phyloP scores from a whole-genome alignment of 2,113 vertebrate species.

The Gallinago jamesoni region DNA sequence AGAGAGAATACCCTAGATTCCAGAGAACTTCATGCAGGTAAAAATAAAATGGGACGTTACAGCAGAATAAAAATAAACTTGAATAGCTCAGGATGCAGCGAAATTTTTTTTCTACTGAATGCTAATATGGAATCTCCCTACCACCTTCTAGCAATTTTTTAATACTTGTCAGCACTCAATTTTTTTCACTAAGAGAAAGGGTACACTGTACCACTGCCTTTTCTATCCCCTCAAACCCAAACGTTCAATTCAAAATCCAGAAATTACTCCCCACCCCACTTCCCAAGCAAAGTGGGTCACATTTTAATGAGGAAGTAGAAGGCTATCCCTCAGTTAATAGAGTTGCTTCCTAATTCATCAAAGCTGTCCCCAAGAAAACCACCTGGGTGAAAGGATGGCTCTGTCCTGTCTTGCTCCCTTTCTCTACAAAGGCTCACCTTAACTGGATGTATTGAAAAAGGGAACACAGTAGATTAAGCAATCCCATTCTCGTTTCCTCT shows the following conservation, averaged over 20 bases:
- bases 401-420: not conserved
- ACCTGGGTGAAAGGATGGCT: not conserved
- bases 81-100: not conserved
- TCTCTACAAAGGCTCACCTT: not conserved
- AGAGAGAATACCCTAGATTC: slow-evolving; percentile 35
- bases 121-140: not conserved
- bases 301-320: not conserved
- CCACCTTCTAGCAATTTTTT: not conserved
- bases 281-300: slow-evolving; percentile 24
- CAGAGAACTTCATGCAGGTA: not conserved
- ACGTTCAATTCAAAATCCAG: not conserved
- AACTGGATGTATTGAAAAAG: not conserved
- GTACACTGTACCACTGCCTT: not conserved
- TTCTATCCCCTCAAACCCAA: not conserved
- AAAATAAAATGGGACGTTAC: slow-evolving; percentile 33
- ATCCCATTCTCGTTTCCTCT: not conserved
- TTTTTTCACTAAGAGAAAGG: not conserved
- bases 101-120: not conserved
- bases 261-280: not conserved
- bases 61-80: slow-evolving; percentile 52
- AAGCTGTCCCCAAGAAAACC: not conserved
- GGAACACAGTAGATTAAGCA: not conserved
- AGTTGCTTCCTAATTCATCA: slow-evolving; percentile 1
- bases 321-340: not conserved
- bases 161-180: not conserved